These are phyloP conservation scores for Tyria jacobaeae DNA, from an alignment of 2,888 invertebrate genomes.

Conservation along the genomic window DNA sequence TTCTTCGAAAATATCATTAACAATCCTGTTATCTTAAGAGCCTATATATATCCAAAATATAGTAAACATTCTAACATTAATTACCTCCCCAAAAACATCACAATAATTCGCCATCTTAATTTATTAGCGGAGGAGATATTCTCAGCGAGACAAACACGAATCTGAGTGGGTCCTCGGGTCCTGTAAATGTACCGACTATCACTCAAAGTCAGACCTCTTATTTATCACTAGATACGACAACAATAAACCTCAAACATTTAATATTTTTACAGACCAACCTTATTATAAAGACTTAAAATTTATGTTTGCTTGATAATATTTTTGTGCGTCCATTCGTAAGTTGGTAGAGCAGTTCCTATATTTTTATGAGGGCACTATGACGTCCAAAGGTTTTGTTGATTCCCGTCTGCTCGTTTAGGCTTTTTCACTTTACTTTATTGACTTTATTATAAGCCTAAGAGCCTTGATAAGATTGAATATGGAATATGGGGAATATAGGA, in stretches of 20 bases:
- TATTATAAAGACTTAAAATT: constrained; percentile 20
- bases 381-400: constrained; percentile 50
- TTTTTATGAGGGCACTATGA: constrained; percentile 52
- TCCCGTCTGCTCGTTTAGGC: constrained; percentile 44
- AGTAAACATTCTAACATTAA: constrained; percentile 41
- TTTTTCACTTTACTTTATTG: constrained; percentile 47
- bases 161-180: constrained; percentile 61
- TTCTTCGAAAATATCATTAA: constrained; percentile 1
- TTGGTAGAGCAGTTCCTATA: constrained; percentile 42
- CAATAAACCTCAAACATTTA: constrained; percentile 11
- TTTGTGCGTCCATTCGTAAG: background rate
- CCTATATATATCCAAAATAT: constrained; percentile 16
- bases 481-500: background rate
- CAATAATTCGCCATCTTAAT: constrained; percentile 57
- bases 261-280: constrained; percentile 15
- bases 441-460: constrained; percentile 27
- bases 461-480: background rate
- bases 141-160: constrained; percentile 66
- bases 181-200: constrained; percentile 69
- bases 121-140: constrained; percentile 65
- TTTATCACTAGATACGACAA: constrained; percentile 69
- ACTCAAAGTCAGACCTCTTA: constrained; percentile 77
- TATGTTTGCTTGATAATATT: constrained; percentile 16
- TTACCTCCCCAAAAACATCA: constrained; percentile 54
- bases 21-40: constrained; percentile 17